Percentiles rank a stretch among this genome's conserved stretches.
These are phyloP conservation scores for Hyaena hyaena DNA, from an alignment of 2,113 vertebrate species.

Conservation along the genomic window DNA sequence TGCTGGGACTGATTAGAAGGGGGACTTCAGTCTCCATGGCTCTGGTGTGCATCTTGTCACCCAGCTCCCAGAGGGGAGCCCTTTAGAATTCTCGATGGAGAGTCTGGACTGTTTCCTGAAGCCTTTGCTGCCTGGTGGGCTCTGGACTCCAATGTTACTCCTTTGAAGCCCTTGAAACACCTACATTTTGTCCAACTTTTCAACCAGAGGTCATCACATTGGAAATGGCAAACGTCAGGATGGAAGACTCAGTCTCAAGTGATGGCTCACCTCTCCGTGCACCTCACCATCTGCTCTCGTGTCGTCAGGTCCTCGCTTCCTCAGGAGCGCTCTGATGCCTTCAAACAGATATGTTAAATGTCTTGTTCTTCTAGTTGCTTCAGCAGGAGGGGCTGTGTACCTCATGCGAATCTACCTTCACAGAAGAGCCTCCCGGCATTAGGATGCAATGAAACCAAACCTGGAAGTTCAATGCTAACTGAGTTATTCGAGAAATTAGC, in stretches of 20 bases:
- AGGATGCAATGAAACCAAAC: background rate
- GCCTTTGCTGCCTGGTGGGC: background rate
- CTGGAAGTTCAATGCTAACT: background rate
- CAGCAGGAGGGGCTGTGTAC: background rate
- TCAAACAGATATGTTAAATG: background rate
- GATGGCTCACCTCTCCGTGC: background rate
- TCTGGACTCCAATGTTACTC: background rate
- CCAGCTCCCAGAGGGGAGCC: background rate
- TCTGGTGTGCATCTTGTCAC: background rate
- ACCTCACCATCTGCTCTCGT: background rate
- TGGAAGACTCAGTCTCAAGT: background rate
- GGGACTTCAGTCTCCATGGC: background rate
- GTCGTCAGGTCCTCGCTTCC: background rate
- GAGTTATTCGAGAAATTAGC: background rate
- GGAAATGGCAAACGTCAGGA: background rate
- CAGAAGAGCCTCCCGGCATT: background rate
- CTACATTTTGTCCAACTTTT: background rate
- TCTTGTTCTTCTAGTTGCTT: background rate
- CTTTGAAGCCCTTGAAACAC: background rate
- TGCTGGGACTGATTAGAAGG: background rate
- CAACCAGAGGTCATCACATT: fast-evolving
- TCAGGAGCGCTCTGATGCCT: background rate
- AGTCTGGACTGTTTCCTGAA: background rate
- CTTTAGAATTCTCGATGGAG: background rate
- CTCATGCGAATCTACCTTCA: background rate